Evolutionary conservation across 2,888 invertebrate genomes (phyloP), one percentile per base, ranked within the genome.

Genomic region (Atethmia centrago): DNA sequence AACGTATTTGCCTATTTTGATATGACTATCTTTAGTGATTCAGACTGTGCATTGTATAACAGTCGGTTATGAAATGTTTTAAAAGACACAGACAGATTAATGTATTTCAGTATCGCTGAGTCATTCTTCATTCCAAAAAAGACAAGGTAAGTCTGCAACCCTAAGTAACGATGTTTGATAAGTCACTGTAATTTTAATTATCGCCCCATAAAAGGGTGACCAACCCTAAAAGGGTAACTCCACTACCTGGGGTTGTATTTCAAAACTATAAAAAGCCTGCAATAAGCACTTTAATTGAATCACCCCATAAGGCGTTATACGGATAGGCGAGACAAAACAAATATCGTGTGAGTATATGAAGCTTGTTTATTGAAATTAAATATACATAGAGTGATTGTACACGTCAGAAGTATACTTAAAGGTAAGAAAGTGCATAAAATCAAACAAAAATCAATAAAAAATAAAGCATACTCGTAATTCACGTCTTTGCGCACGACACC

Each of bases 271-370:
- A 86, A 83, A 82, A 74, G 66, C 67, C 75, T 56, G 64, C 56
- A 61, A 66, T 82, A 86, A 88, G 88, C 83, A 81, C 71, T 71
- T 74, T 87, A 88, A 87, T 88, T 88, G 85, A 80, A 82, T 76
- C 75, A 68, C 71, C 80, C 85, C 72, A 84, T 79, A 82, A 31
- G 80, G 79, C 85, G 86, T 89, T 82, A 85, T 83, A 85, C 88
- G 86, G 88, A 89, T 81, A 91, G 93, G 93, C 93, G 92, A 92
- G 90, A 89, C 91, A 86, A 92, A 93, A 92, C 91, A 93, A 94
- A 94, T 90, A 91, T 89, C 90, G 91, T 91, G 92, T 91, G 92
- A 92, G 88, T 91, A 90, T 88, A 85, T 88, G 77, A 92, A 93
- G 93, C 92, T 86, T 90, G 86, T 95, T 94, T 95, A 94, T 94